phyloP scores from a whole-genome alignment of 2,888 invertebrate species.

The Anoplius nigerrimus region DNA sequence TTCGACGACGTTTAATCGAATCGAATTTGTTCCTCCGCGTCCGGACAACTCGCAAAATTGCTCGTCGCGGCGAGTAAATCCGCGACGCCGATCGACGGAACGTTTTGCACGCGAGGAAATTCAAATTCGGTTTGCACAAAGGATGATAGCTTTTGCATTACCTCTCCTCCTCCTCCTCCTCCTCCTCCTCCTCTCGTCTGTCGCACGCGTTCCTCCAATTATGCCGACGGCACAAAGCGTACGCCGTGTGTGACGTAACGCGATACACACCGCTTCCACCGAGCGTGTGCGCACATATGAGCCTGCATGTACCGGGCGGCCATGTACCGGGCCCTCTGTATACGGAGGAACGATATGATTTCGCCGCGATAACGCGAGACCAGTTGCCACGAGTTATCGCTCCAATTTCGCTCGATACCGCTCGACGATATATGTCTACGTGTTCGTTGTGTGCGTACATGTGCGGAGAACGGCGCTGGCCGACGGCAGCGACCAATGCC shows the following conservation, averaged over 20 bases:
- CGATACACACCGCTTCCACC: background rate
- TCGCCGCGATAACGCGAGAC: conserved; percentile 35
- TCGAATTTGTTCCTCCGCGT: no score
- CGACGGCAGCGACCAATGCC: no score
- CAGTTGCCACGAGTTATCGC: conserved; percentile 39
- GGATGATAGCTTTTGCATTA: background rate
- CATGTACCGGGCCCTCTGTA: background rate
- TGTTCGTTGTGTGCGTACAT: no score
- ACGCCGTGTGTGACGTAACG: conserved; percentile 15
- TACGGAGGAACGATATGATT: conserved; percentile 3
- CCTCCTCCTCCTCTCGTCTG: background rate
- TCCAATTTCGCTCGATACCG: conserved; percentile 33
- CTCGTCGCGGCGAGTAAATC: no score
- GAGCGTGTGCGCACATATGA: background rate
- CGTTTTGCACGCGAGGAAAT: background rate
- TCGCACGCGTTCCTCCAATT: conserved; percentile 26
- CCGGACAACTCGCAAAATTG: no score
- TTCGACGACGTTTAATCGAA: no score
- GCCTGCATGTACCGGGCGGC: no score
- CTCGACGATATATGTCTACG: no score
- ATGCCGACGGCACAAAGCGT: conserved; percentile 23
- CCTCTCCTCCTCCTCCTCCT: background rate
- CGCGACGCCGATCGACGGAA: no score
- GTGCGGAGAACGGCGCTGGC: no score
- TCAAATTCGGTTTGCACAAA: background rate